These are phyloP conservation scores for Crotalus viridis DNA, from an alignment of 2,113 vertebrate species.

Conservation along the genomic window DNA sequence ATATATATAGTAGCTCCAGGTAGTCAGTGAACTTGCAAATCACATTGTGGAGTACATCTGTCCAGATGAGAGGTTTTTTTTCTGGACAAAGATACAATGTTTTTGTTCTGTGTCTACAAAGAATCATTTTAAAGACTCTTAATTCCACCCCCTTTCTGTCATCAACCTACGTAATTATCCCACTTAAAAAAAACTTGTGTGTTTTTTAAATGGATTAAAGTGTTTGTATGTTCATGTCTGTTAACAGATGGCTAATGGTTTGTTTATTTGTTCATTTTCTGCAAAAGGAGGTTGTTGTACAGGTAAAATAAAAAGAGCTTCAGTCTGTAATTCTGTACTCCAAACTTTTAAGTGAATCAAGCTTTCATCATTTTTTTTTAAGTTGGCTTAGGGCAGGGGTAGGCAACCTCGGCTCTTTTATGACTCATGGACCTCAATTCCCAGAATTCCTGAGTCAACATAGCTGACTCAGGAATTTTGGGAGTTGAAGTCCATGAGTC, in stretches of 20 bases:
- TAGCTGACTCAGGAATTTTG: not conserved
- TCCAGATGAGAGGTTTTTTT: not conserved
- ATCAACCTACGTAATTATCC: slow-evolving; percentile 30
- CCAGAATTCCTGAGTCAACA: not conserved
- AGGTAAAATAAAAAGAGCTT: slow-evolving; percentile 41
- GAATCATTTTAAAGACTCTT: slow-evolving; percentile 22
- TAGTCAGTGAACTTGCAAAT: slow-evolving; percentile 16
- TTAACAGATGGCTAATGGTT: not conserved
- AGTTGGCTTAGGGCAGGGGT: slow-evolving; percentile 3
- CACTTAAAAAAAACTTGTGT: not conserved
- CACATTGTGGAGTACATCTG: not conserved
- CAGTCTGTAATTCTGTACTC: slow-evolving; percentile 19
- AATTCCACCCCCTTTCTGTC: slow-evolving; percentile 13
- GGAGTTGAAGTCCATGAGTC: not conserved
- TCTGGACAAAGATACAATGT: slow-evolving; percentile 40
- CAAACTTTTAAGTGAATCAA: slow-evolving; percentile 30
- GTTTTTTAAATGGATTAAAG: slow-evolving; percentile 32
- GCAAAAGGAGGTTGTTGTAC: slow-evolving; percentile 33
- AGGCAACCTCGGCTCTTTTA: too few relatives aligned
- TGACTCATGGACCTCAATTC: not conserved
- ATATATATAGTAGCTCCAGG: not conserved
- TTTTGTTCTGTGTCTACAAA: slow-evolving; percentile 3
- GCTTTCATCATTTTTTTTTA: slow-evolving; percentile 17
- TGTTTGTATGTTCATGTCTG: slow-evolving; percentile 30
- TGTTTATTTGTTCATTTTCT: slow-evolving; percentile 35